These are phyloP conservation scores for Nasonia giraulti DNA, from an alignment of 1,140 invertebrate genomes.

Conservation along the genomic window DNA sequence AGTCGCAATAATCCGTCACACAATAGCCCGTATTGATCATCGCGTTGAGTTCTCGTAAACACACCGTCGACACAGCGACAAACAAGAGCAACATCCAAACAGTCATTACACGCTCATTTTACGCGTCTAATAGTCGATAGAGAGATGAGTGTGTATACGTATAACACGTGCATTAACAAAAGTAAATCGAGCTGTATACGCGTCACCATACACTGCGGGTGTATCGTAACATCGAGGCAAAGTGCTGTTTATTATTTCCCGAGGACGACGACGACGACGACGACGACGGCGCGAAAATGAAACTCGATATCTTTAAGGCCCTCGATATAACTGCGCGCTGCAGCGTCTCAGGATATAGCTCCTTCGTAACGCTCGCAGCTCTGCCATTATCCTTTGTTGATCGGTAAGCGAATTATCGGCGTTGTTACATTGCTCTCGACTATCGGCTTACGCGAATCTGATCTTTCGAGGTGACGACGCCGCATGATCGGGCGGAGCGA, in stretches of 20 bases:
- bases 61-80: too few species aligned
- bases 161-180: too few species aligned
- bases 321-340: neutral
- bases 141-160: too few species aligned
- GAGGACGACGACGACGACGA: neutral
- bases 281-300: constrained; percentile 11
- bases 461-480: neutral
- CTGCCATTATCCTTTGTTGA: constrained; percentile 2
- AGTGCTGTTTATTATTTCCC: constrained; percentile 12
- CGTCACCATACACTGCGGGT: neutral
- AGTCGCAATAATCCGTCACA: too few species aligned
- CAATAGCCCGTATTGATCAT: too few species aligned
- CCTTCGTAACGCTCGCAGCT: neutral
- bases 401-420: constrained; percentile 10
- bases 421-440: neutral
- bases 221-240: neutral
- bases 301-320: constrained; percentile 14
- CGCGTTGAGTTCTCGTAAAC: too few species aligned
- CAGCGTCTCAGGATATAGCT: neutral
- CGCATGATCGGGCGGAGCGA: too few species aligned
- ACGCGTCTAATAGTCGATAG: too few species aligned
- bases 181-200: neutral
- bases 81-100: too few species aligned
- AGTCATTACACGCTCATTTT: too few species aligned
- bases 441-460: neutral